phyloP scores from a whole-genome alignment of 2,113 vertebrate species.

The Oenanthe melanoleuca region DNA sequence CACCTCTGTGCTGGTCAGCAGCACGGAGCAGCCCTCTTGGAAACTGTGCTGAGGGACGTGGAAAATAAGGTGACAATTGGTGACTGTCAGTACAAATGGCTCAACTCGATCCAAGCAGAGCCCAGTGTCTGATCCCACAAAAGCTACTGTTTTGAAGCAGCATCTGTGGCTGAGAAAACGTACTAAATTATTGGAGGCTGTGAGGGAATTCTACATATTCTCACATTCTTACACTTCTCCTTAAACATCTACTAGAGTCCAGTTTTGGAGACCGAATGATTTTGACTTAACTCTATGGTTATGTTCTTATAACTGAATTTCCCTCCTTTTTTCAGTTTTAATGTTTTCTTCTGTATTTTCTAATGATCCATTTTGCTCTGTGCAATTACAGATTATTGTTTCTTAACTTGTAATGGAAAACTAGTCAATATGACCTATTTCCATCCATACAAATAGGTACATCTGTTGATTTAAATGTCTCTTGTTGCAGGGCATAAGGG shows the following conservation, averaged over 20 bases:
- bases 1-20: not conserved
- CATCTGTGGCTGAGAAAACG: not conserved
- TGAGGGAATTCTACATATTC: not conserved
- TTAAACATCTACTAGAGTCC: not conserved
- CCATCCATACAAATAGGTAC: not conserved
- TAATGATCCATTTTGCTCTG: not conserved
- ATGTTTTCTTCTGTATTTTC: not conserved
- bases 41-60: not conserved
- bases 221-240: not conserved
- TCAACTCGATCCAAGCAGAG: accelerated
- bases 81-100: not conserved
- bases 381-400: not conserved
- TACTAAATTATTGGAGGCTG: not conserved
- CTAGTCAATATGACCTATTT: not conserved
- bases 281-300: not conserved
- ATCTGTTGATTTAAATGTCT: not conserved
- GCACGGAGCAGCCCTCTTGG: not conserved
- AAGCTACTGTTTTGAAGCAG: not conserved
- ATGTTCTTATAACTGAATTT: not conserved
- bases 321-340: accelerated
- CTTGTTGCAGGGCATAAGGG: not conserved
- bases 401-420: not conserved
- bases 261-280: not conserved
- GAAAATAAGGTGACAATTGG: accelerated
- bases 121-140: not conserved